Evolutionary conservation across 2,797 vertebrate species (phyloP).

Genomic region (Sparidentex hasta): DNA sequence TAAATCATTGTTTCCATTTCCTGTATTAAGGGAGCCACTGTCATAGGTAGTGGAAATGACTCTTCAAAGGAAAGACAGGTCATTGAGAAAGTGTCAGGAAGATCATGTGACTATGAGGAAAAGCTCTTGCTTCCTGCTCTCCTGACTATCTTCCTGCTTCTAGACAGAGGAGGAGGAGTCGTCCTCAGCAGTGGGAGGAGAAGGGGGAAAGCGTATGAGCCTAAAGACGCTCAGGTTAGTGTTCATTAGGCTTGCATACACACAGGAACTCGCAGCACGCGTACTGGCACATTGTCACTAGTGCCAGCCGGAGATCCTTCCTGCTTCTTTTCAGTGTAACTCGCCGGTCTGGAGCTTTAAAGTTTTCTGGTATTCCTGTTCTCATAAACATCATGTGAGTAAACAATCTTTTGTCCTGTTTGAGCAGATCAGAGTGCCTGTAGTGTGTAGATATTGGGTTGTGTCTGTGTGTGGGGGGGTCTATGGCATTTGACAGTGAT

Average conservation of each 20-base stretch:
- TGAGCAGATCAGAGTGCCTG: slow-evolving; percentile 8
- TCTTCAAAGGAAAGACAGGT: background rate
- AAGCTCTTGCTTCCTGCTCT: slow-evolving; percentile 62
- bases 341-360: background rate
- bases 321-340: slow-evolving; percentile 12
- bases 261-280: slow-evolving; percentile 7
- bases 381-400: slow-evolving; percentile 61
- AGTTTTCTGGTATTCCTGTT: background rate
- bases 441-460: slow-evolving; percentile 31
- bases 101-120: slow-evolving; percentile 47
- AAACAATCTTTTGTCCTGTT: slow-evolving; percentile 40
- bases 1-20: background rate
- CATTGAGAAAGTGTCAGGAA: slow-evolving; percentile 37
- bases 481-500: background rate
- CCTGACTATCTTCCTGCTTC: slow-evolving; percentile 62
- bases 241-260: slow-evolving; percentile 45
- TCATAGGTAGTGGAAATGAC: background rate
- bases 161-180: slow-evolving; percentile 57
- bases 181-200: slow-evolving; percentile 53
- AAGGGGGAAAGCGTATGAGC: slow-evolving; percentile 29
- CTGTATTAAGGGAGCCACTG: background rate
- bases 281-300: background rate
- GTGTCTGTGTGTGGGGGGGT: no score
- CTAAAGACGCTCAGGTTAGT: slow-evolving; percentile 63
- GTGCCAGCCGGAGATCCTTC: slow-evolving; percentile 15